phyloP scores from a whole-genome alignment of 2,797 vertebrate species.

The Typhlichthys eigenmanni region DNA sequence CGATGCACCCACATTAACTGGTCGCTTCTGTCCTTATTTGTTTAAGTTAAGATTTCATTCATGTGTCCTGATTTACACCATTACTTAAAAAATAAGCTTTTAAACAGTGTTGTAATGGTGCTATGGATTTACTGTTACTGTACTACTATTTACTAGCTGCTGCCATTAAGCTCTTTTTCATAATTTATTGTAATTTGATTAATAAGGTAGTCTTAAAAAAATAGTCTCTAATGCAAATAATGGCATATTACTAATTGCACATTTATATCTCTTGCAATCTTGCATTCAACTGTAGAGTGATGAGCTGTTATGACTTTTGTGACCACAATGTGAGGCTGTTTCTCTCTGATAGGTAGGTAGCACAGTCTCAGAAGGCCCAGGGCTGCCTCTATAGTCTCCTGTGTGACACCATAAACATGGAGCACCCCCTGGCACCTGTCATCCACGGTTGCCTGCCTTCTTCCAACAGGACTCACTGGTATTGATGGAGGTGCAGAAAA shows the following conservation, averaged over 20 bases:
- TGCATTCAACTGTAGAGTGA: conserved; percentile 9
- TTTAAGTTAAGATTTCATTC: too few species aligned
- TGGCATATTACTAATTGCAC: background rate
- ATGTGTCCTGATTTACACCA: too few species aligned
- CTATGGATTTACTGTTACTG: too few species aligned
- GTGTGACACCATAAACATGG: conserved; percentile 85
- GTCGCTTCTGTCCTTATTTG: too few species aligned
- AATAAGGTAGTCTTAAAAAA: too few species aligned
- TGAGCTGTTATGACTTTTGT: conserved; percentile 12
- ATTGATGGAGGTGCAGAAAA: conserved; percentile 81
- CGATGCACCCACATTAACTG: too few species aligned
- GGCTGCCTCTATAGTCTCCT: conserved; percentile 59
- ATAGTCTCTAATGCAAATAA: background rate
- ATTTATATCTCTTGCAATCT: background rate
- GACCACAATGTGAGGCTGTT: background rate
- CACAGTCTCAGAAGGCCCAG: conserved; percentile 51
- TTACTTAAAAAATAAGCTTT: too few species aligned
- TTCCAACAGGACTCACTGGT: conserved; percentile 84
- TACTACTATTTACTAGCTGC: too few species aligned
- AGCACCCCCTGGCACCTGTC: conserved; percentile 87
- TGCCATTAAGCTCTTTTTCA: too few species aligned
- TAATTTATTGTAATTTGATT: too few species aligned
- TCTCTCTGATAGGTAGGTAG: conserved; percentile 43
- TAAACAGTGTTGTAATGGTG: too few species aligned
- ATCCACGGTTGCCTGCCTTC: conserved; percentile 86